phyloP scores from a whole-genome alignment of 2,888 invertebrate genomes.

The Chrysopilus asiliformis region DNA sequence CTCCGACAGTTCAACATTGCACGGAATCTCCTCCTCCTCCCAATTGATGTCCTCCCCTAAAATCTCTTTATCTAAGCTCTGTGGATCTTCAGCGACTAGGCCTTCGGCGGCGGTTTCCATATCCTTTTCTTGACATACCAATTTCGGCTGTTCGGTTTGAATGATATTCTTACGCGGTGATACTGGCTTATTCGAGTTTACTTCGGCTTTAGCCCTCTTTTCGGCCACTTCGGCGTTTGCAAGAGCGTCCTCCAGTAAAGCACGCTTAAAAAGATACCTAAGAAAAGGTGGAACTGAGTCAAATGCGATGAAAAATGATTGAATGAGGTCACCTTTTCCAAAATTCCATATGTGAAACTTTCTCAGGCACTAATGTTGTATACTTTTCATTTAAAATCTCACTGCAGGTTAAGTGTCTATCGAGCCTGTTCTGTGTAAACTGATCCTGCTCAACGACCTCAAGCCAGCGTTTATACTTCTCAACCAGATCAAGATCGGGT shows the following conservation, averaged over 20 bases:
- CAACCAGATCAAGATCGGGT: conserved; percentile 41
- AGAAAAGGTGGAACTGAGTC: conserved; percentile 7
- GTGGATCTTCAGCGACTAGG: conserved; percentile 15
- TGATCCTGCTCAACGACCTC: conserved; percentile 40
- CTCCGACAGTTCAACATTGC: conserved; percentile 52
- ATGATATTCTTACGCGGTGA: conserved; percentile 13
- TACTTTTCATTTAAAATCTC: conserved; percentile 35
- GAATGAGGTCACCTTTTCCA: conserved; percentile 57
- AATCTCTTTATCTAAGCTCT: conserved; percentile 7
- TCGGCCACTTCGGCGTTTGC: conserved; percentile 48
- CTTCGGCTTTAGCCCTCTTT: conserved; percentile 32
- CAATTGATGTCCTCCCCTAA: conserved; percentile 35
- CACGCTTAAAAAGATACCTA: conserved; percentile 66
- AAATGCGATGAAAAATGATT: too few relatives aligned
- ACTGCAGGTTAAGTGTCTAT: conserved; percentile 46
- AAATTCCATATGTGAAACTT: conserved; percentile 58
- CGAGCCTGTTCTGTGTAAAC: conserved; percentile 44
- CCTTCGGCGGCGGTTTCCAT: conserved; percentile 4
- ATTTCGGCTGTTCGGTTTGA: conserved; percentile 17
- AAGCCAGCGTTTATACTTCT: conserved; percentile 46
- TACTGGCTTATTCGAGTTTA: conserved; percentile 11
- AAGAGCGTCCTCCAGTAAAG: conserved; percentile 59
- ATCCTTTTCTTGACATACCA: conserved; percentile 8
- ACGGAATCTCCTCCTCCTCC: conserved; percentile 50
- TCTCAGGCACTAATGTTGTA: conserved; percentile 49